phyloP scores from a whole-genome alignment of 1,140 invertebrate species.

The Tetramorium parvispinum region DNA sequence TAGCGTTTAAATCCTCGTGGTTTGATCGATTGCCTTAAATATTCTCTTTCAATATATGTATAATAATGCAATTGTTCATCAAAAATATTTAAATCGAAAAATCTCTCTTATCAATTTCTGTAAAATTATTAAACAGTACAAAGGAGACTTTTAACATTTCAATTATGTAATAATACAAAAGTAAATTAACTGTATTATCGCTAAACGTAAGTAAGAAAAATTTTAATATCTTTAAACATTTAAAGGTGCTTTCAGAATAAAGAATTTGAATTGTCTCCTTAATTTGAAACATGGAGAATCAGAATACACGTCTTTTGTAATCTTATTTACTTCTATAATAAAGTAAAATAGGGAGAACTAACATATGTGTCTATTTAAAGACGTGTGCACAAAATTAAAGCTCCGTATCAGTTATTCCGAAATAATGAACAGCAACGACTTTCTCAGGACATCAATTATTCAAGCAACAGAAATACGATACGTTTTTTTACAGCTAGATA shows the following conservation, averaged over 20 bases:
- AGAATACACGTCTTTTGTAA: not conserved
- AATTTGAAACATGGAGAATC: not conserved
- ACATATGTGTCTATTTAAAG: conserved; percentile 6
- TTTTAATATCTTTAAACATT: not conserved
- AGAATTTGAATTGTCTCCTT: not conserved
- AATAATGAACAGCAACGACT: conserved; percentile 26
- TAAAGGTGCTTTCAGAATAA: not conserved
- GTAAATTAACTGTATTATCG: conserved; percentile 17
- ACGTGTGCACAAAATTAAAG: conserved; percentile 16
- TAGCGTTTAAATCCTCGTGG: conserved; percentile 81
- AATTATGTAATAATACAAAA: not conserved
- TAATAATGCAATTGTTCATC: not conserved
- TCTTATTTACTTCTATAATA: not conserved
- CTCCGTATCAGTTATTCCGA: not conserved
- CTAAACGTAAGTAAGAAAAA: not conserved
- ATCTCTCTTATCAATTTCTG: not conserved
- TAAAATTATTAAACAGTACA: not conserved
- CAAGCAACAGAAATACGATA: conserved; percentile 41
- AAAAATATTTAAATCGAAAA: not conserved
- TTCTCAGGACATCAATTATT: conserved; percentile 33
- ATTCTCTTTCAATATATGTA: not conserved
- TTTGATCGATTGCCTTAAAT: conserved; percentile 37
- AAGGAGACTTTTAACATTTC: not conserved
- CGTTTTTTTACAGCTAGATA: not conserved
- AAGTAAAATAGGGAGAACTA: not conserved